Conservation (phyloP, 2,888 invertebrate genomes). For the Anarsia innoxiella region DNA sequence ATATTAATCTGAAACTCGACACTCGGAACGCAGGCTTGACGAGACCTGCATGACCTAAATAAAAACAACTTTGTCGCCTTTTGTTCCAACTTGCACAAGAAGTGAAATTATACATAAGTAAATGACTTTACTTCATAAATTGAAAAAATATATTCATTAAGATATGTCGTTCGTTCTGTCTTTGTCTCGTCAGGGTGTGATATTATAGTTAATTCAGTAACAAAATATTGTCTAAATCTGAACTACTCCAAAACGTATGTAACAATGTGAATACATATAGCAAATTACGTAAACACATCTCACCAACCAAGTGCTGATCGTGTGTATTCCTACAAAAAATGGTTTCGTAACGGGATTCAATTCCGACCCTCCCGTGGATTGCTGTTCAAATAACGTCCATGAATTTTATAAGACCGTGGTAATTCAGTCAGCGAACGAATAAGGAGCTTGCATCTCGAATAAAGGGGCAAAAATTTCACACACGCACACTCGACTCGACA, state of each 20-base stretch:
- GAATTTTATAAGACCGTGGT: constrained; percentile 23
- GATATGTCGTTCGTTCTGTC: too few relatives aligned
- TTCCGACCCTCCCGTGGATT: constrained; percentile 23
- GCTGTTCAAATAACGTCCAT: constrained; percentile 22
- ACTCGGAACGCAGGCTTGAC: constrained; percentile 35
- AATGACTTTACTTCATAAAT: too few relatives aligned
- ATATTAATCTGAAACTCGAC: constrained; percentile 52
- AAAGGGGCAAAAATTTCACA: constrained; percentile 8
- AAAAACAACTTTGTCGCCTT: constrained; percentile 46
- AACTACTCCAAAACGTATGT: too few relatives aligned
- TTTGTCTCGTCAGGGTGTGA: too few relatives aligned
- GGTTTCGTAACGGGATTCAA: constrained; percentile 28
- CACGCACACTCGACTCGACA: background rate
- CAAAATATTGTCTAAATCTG: too few relatives aligned
- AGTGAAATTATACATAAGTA: constrained; percentile 34
- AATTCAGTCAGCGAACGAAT: constrained; percentile 15
- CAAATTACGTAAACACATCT: too few relatives aligned
- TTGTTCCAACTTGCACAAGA: constrained; percentile 46
- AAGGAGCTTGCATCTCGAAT: constrained; percentile 10
- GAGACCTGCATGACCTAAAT: constrained; percentile 46
- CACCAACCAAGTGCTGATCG: too few relatives aligned
- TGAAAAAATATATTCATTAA: too few relatives aligned
- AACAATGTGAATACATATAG: too few relatives aligned
- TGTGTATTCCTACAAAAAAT: too few relatives aligned
- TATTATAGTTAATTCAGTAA: too few relatives aligned